Percentiles rank a stretch among this genome's conserved stretches.
Conservation (phyloP, 2,888 invertebrate species). For the Horisme vitalbata region DNA sequence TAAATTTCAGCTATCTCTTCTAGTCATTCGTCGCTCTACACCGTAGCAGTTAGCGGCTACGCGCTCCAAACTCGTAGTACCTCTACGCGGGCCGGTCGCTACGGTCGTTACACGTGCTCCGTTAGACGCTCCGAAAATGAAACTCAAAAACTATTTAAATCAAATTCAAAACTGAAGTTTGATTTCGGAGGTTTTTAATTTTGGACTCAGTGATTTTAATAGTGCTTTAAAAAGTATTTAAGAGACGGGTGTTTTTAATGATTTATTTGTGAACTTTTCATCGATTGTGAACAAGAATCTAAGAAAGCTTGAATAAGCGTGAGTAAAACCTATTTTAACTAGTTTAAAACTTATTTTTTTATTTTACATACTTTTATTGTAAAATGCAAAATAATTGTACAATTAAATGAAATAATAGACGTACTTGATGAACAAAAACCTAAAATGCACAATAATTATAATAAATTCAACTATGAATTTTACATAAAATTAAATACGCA, state of each 20-base stretch:
- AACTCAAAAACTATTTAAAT: conserved; percentile 22
- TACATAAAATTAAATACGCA: no score
- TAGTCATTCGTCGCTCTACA: conserved; percentile 5
- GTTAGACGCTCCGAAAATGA: conserved; percentile 26
- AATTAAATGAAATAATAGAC: no score
- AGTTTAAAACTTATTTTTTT: no score
- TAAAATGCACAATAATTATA: no score
- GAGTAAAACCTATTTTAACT: neutral
- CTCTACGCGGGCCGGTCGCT: conserved; percentile 49
- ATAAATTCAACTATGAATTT: no score
- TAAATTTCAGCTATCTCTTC: neutral
- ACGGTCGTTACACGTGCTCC: conserved; percentile 50
- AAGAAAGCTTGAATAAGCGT: conserved; percentile 4
- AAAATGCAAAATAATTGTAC: no score
- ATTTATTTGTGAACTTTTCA: conserved; percentile 11
- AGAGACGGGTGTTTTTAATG: neutral
- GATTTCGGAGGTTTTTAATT: neutral
- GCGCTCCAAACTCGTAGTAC: no score
- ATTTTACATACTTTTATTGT: neutral
- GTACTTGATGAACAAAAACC: no score
- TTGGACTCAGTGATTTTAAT: conserved; percentile 2
- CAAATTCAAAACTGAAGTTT: conserved; percentile 13
- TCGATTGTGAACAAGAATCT: conserved; percentile 1
- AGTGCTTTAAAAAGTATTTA: conserved; percentile 9
- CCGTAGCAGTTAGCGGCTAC: conserved; percentile 32